phyloP scores from a whole-genome alignment of 2,888 invertebrate genomes.

The Lissonota sp. region DNA sequence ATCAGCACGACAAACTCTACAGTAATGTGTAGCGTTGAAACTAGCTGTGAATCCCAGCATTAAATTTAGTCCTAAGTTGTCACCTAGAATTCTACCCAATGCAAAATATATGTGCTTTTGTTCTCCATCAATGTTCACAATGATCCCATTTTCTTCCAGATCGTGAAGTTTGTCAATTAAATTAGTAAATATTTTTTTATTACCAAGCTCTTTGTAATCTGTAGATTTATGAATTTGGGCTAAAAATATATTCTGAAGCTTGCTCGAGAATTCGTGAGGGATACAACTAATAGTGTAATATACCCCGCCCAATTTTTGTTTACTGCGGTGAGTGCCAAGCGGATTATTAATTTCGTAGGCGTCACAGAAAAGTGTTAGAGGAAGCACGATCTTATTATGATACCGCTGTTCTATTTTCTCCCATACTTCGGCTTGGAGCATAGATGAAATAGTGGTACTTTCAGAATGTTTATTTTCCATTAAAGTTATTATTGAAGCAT shows the following conservation, averaged over 20 bases:
- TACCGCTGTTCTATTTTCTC: constrained; percentile 46
- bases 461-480: constrained; percentile 50
- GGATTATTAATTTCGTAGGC: constrained; percentile 65
- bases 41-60: constrained; percentile 65
- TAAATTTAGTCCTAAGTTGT: constrained; percentile 69
- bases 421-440: constrained; percentile 60
- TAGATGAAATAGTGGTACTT: constrained; percentile 51
- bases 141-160: constrained; percentile 68
- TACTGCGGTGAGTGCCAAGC: constrained; percentile 59
- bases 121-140: constrained; percentile 50
- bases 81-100: constrained; percentile 64
- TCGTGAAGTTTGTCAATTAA: constrained; percentile 68
- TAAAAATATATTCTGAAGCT: constrained; percentile 69
- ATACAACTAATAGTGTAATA: constrained; percentile 65
- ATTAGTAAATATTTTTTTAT: constrained; percentile 67
- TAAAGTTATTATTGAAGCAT: constrained; percentile 56
- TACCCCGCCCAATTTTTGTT: constrained; percentile 62
- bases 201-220: constrained; percentile 71
- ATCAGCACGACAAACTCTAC: constrained; percentile 70
- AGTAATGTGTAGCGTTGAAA: constrained; percentile 69
- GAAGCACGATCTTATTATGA: constrained; percentile 58
- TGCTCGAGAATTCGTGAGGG: constrained; percentile 61
- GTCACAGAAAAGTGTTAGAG: constrained; percentile 63
- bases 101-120: constrained; percentile 65
- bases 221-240: constrained; percentile 67